These are phyloP conservation scores for Hippoglossus stenolepis DNA, from an alignment of 2,113 vertebrate genomes.

Conservation along the genomic window DNA sequence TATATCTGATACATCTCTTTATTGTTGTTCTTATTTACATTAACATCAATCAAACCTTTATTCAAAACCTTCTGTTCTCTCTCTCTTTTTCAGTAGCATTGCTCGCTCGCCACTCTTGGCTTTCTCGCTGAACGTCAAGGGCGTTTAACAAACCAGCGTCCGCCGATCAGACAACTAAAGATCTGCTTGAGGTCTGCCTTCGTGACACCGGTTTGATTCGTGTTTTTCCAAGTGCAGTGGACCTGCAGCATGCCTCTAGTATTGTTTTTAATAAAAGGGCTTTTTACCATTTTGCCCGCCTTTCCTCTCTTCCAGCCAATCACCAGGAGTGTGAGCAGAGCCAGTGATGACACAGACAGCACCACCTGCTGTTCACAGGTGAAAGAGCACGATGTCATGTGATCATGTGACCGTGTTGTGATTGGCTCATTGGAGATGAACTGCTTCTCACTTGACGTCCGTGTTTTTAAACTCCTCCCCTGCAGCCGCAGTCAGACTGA, in stretches of 20 bases:
- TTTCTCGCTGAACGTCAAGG: not conserved
- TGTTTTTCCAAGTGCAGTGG: not conserved
- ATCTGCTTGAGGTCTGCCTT: not conserved
- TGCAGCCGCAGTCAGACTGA: not conserved
- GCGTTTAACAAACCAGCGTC: not conserved
- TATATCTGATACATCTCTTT: not conserved
- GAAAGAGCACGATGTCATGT: not conserved
- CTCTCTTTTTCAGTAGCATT: not conserved
- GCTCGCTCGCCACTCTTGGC: not conserved
- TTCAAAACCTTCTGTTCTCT: not conserved
- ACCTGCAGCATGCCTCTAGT: too few species aligned
- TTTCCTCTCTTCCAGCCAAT: conserved; percentile 8
- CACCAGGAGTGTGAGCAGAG: not conserved
- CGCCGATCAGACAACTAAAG: not conserved
- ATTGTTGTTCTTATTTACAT: not conserved
- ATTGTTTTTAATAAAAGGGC: too few species aligned
- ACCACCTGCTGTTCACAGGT: conserved; percentile 38
- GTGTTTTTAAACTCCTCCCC: not conserved
- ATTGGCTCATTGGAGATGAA: not conserved
- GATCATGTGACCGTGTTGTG: not conserved
- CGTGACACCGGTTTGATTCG: not conserved
- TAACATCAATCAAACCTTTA: too few species aligned
- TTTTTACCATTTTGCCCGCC: too few species aligned
- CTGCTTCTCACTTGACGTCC: too few species aligned
- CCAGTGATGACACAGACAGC: not conserved